These are phyloP conservation scores for Reinhardtius hippoglossoides DNA, from an alignment of 2,113 vertebrate genomes.

Conservation along the genomic window DNA sequence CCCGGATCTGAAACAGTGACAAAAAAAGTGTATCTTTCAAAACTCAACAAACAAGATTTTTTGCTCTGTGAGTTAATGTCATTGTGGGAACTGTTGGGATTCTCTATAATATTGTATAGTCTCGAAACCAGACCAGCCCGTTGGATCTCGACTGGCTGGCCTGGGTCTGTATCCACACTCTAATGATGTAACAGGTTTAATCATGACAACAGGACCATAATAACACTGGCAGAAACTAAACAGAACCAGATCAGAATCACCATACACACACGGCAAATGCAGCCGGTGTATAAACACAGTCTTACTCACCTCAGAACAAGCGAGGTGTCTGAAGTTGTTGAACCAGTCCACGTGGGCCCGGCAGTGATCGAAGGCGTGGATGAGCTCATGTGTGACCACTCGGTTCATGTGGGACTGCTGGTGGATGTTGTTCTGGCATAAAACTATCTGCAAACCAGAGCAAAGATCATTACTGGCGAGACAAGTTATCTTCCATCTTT, in stretches of 20 bases:
- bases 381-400: constrained; percentile 94
- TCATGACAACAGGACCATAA: too few relatives aligned
- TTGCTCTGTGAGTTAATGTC: too few relatives aligned
- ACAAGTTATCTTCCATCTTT: background rate
- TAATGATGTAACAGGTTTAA: too few relatives aligned
- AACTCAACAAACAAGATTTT: too few relatives aligned
- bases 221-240: background rate
- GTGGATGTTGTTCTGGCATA: constrained; percentile 97
- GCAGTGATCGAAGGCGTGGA: constrained; percentile 97
- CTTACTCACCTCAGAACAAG: constrained; percentile 92
- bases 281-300: background rate
- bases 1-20: constrained; percentile 87
- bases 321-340: constrained; percentile 90
- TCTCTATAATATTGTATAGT: too few relatives aligned
- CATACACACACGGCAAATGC: too few relatives aligned
- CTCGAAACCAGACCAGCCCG: too few relatives aligned
- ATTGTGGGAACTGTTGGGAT: too few relatives aligned
- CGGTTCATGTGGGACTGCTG: constrained; percentile 94
- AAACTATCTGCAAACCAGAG: constrained; percentile 87
- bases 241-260: background rate
- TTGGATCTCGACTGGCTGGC: too few relatives aligned
- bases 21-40: too few relatives aligned
- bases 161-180: too few relatives aligned
- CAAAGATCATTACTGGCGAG: background rate
- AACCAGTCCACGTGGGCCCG: constrained; percentile 97